A percentile compares a stretch with the other conserved stretches of the same genome.
phyloP scores from a whole-genome alignment of 53 echinoderm and acorn worm species.

The Echinometra lucunter region DNA sequence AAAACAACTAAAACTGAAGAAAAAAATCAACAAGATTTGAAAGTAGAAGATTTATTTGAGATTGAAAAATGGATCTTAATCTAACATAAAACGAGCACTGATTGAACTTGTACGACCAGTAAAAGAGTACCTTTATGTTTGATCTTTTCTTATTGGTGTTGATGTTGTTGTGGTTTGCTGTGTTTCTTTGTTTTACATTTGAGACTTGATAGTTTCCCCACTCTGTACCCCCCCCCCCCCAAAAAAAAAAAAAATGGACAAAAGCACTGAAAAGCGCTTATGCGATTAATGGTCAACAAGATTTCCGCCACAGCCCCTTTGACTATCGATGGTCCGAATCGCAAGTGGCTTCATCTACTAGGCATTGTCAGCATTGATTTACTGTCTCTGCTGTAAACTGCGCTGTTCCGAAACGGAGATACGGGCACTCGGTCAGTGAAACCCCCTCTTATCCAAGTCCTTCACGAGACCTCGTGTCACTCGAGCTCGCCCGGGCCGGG shows the following conservation, averaged over 20 bases:
- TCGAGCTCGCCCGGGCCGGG: conserved; percentile 15
- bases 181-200: not conserved
- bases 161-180: not conserved
- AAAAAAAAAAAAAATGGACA: too few relatives aligned
- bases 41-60: not conserved
- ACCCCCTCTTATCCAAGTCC: conserved; percentile 39
- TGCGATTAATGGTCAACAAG: conserved; percentile 25
- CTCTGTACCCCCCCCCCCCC: too few relatives aligned
- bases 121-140: too few relatives aligned
- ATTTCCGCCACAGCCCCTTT: not conserved
- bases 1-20: not conserved
- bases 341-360: not conserved
- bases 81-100: not conserved
- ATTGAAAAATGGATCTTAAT: not conserved
- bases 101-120: not conserved
- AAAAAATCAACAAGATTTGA: not conserved
- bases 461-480: conserved; percentile 27
- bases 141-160: not conserved
- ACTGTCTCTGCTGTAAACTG: conserved; percentile 6
- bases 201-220: not conserved
- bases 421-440: conserved; percentile 33
- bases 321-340: conserved; percentile 24
- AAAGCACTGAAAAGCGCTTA: not conserved
- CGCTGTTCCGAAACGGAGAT: conserved; percentile 45
- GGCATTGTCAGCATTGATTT: conserved; percentile 55